A percentile compares a stretch with the other conserved stretches of the same genome.
These are phyloP conservation scores for Bubo scandiacus DNA, from an alignment of 2,113 vertebrate genomes.

Conservation along the genomic window DNA sequence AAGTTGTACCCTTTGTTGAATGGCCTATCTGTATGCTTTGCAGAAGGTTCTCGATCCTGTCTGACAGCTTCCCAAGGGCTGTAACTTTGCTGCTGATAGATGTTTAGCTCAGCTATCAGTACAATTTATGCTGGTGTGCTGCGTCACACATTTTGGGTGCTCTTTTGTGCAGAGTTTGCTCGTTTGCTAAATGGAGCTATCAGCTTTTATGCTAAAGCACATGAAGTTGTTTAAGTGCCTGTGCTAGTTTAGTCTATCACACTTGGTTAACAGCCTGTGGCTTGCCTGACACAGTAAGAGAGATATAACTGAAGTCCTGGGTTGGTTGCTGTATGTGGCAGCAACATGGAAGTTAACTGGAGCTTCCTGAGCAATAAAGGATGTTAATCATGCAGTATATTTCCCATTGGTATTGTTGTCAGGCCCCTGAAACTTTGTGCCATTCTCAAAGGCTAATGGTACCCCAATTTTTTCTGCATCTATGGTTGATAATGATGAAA, in stretches of 20 bases:
- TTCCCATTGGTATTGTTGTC: not conserved
- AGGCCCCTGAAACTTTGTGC: not conserved
- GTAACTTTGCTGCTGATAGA: not conserved
- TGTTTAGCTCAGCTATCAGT: not conserved
- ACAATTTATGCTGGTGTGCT: not conserved
- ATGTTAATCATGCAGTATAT: not conserved
- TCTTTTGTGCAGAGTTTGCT: not conserved
- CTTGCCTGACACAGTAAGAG: not conserved
- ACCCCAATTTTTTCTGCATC: not conserved
- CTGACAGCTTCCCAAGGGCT: not conserved
- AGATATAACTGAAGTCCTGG: not conserved
- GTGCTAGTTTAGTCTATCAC: too few species aligned
- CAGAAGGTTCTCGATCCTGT: not conserved
- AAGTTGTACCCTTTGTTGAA: not conserved
- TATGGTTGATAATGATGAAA: not conserved
- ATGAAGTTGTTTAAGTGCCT: not conserved
- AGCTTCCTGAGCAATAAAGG: not conserved
- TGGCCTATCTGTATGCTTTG: not conserved
- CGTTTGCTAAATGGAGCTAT: not conserved
- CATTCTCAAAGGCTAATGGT: not conserved
- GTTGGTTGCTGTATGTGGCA: not conserved
- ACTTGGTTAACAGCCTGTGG: not conserved
- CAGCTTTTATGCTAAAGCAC: not conserved
- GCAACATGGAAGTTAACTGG: not conserved
- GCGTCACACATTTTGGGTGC: not conserved